Evolutionary conservation across 2,888 invertebrate species (phyloP).

Genomic region (Meteorus colon): DNA sequence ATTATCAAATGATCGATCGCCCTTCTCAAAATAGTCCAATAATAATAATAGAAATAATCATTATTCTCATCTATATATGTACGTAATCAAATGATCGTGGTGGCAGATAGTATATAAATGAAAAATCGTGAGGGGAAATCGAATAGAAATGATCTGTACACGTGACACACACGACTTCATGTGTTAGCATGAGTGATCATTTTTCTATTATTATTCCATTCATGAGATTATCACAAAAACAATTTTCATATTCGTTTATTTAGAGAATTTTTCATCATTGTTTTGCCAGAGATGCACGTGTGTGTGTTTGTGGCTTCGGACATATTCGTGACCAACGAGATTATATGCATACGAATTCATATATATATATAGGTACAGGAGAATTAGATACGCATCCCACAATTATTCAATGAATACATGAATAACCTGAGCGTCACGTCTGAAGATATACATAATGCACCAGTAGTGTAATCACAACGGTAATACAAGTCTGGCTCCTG

Average conservation of each 20-base stretch:
- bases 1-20: slow-evolving; percentile 23
- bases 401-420: slow-evolving; percentile 70
- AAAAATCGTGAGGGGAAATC: not conserved
- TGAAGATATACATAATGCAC: slow-evolving; percentile 51
- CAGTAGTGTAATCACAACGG: slow-evolving; percentile 49
- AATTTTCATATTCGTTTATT: not conserved
- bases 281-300: not conserved
- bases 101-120: slow-evolving; percentile 4
- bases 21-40: slow-evolving; percentile 14
- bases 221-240: not conserved
- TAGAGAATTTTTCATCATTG: not conserved
- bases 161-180: slow-evolving; percentile 23
- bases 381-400: slow-evolving; percentile 53
- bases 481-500: slow-evolving; percentile 42
- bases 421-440: slow-evolving; percentile 58
- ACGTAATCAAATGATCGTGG: slow-evolving; percentile 17
- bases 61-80: not conserved
- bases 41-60: slow-evolving; percentile 30
- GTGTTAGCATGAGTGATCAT: not conserved
- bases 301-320: not conserved
- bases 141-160: not conserved
- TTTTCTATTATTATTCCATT: slow-evolving; percentile 2
- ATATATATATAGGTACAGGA: not conserved
- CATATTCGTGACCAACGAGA: slow-evolving; percentile 25
- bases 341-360: not conserved